These are phyloP conservation scores for Eristalinus sepulchralis DNA, from an alignment of 2,888 invertebrate genomes.

Conservation along the genomic window DNA sequence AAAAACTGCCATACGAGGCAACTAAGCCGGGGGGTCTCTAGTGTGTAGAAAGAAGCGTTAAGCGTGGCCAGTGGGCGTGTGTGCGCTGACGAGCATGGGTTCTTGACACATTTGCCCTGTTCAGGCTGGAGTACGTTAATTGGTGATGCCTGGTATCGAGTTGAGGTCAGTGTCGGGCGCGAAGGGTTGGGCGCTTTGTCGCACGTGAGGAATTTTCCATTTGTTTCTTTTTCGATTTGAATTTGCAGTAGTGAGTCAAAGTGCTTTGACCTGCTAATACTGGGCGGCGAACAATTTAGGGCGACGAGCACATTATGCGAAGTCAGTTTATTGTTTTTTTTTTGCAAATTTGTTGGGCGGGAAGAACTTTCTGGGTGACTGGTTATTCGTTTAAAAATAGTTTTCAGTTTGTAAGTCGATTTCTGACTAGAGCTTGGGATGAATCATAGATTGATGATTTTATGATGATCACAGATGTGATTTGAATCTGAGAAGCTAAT, in stretches of 20 bases:
- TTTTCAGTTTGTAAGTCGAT: too few species aligned
- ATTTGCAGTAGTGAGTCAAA: too few species aligned
- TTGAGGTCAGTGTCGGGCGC: not conserved
- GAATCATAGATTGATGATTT: too few species aligned
- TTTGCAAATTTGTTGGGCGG: not conserved
- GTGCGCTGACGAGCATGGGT: not conserved
- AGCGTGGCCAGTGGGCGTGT: constrained; percentile 25
- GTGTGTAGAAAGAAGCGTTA: not conserved
- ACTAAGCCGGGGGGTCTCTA: not conserved
- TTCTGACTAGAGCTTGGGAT: too few species aligned
- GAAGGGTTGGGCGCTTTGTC: not conserved
- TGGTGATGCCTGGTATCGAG: not conserved
- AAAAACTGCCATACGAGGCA: not conserved
- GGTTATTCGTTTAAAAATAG: too few species aligned
- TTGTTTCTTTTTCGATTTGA: not conserved
- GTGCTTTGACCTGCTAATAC: not conserved
- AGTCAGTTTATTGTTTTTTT: too few species aligned
- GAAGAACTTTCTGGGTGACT: too few species aligned
- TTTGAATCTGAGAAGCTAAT: too few species aligned
- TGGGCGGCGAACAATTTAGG: not conserved
- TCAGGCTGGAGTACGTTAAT: not conserved
- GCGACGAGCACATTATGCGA: not conserved
- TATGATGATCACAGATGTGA: too few species aligned
- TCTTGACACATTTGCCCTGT: not conserved
- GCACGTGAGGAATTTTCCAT: not conserved